Conservation (phyloP, 2,113 vertebrate species). For the Indicator indicator region DNA sequence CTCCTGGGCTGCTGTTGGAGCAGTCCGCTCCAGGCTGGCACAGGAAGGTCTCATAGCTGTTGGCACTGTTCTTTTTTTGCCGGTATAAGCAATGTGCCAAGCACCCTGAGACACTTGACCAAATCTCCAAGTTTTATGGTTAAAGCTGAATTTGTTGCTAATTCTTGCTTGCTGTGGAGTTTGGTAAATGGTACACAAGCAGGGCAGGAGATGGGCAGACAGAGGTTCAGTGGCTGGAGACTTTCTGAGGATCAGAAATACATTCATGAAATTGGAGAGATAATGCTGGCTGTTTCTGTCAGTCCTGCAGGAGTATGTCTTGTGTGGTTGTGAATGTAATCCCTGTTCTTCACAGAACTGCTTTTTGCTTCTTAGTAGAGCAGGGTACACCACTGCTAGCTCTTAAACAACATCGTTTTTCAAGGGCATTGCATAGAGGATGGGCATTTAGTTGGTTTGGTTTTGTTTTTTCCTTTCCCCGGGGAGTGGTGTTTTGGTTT, state of each 20-base stretch:
- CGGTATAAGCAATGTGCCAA: neutral
- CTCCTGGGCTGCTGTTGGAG: neutral
- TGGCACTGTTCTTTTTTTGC: neutral
- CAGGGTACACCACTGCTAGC: rapidly evolving
- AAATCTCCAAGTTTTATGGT: neutral
- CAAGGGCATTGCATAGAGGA: neutral
- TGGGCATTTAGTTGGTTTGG: neutral
- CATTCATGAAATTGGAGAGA: neutral
- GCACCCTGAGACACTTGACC: neutral
- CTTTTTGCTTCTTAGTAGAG: neutral
- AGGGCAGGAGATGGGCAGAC: neutral
- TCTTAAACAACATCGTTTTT: neutral
- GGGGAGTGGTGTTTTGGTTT: neutral
- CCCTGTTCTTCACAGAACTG: neutral
- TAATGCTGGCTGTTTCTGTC: neutral
- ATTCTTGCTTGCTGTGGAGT: neutral
- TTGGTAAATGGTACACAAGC: neutral
- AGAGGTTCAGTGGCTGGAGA: neutral
- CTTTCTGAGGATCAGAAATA: neutral
- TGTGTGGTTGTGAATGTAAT: neutral
- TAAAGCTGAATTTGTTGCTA: neutral
- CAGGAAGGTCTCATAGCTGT: neutral
- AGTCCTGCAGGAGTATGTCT: neutral
- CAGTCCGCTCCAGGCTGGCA: neutral
- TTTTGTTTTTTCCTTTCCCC: neutral